Percentiles rank a stretch among this genome's conserved stretches.
Conservation (phyloP, 2,797 vertebrate species). For the Mus minutoides region DNA sequence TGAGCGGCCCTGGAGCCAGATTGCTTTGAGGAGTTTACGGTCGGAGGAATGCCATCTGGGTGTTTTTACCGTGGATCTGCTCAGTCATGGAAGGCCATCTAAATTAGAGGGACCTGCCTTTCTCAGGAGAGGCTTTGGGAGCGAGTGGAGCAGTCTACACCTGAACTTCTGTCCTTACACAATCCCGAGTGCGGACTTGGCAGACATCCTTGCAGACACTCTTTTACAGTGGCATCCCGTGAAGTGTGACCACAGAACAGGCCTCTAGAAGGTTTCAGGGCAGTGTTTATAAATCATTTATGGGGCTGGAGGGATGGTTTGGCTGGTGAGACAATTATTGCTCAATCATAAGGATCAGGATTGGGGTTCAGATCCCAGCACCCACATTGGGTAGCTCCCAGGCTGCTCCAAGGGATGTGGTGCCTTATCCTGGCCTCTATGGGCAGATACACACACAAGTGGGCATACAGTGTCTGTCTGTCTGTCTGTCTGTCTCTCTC, state of each 20-base stretch:
- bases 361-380: not conserved
- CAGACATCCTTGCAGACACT: not conserved
- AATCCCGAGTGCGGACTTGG: not conserved
- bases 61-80: constrained; percentile 27
- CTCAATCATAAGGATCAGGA: not conserved
- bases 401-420: not conserved
- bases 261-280: not conserved
- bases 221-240: not conserved
- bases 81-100: not conserved
- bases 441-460: not conserved
- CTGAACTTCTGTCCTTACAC: not conserved
- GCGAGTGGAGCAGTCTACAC: accelerated
- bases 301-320: not conserved
- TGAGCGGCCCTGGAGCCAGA: constrained; percentile 33
- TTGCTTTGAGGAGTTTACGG: constrained; percentile 60
- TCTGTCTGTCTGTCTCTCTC: not conserved
- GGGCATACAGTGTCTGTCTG: no score
- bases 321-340: not conserved
- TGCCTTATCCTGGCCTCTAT: not conserved
- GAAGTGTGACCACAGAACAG: no score
- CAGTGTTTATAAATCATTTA: not conserved
- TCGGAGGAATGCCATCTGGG: not conserved
- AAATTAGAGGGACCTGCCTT: not conserved
- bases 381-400: not conserved
- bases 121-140: accelerated